These are phyloP conservation scores for Eleutherodactylus coqui DNA, from an alignment of 2,797 vertebrate species.

Conservation along the genomic window DNA sequence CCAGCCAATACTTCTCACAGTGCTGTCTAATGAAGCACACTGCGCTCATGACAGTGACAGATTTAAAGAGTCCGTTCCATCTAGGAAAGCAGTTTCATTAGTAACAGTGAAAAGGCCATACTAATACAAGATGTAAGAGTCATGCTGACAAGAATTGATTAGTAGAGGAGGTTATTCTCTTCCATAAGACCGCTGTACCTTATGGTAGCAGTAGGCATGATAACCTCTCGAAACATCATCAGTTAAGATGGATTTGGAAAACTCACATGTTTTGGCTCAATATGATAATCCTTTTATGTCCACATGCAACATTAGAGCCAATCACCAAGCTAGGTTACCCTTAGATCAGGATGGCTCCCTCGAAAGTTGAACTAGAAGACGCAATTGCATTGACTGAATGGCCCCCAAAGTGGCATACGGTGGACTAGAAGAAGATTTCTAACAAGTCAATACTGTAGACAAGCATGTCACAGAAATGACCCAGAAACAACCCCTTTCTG, in stretches of 20 bases:
- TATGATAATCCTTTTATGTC: background rate
- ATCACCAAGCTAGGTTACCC: background rate
- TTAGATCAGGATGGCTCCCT: background rate
- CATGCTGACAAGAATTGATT: background rate
- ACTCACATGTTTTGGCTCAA: background rate
- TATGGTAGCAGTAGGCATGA: background rate
- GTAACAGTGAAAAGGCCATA: background rate
- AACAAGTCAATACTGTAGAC: background rate
- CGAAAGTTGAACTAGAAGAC: background rate
- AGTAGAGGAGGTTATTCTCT: background rate
- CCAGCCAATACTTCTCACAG: background rate
- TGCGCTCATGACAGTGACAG: background rate
- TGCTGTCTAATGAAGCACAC: background rate
- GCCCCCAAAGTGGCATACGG: background rate
- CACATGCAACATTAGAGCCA: background rate
- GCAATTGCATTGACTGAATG: background rate
- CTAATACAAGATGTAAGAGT: background rate
- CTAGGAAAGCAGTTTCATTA: background rate
- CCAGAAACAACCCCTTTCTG: background rate
- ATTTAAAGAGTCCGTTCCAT: constrained; percentile 2
- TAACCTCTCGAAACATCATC: background rate
- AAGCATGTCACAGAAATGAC: background rate
- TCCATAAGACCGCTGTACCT: background rate
- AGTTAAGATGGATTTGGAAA: background rate
- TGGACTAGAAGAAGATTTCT: background rate